Conservation (phyloP, 92 coral and sea anemone genomes). For the Zoanthus sansibaricus region DNA sequence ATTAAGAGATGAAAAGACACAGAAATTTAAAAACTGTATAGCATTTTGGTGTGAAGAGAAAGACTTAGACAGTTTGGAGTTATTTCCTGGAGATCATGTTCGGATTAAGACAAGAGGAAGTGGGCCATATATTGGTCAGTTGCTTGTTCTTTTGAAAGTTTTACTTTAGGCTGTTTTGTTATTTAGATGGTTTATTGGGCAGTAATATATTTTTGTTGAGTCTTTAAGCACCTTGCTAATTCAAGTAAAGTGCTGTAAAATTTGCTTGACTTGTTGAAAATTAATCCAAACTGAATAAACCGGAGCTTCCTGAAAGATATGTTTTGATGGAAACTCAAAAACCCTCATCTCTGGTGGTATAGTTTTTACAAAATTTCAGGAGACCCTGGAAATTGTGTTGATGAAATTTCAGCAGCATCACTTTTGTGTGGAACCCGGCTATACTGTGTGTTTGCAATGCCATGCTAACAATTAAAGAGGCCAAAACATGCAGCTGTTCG, state of each 20-base stretch:
- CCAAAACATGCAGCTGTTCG: background rate
- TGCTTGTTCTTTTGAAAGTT: background rate
- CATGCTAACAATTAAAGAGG: background rate
- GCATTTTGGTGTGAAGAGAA: constrained; percentile 90
- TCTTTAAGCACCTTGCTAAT: too few relatives aligned
- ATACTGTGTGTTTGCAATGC: background rate
- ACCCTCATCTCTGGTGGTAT: background rate
- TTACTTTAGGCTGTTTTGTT: too few relatives aligned
- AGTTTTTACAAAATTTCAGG: background rate
- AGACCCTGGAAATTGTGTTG: background rate
- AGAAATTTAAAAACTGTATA: constrained; percentile 52
- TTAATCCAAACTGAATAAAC: background rate
- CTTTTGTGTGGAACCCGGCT: background rate
- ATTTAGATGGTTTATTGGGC: too few relatives aligned
- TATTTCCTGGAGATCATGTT: constrained; percentile 73
- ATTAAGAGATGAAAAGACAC: constrained; percentile 66
- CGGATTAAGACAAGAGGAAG: constrained; percentile 86
- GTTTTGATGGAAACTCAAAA: background rate
- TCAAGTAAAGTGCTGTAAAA: too few relatives aligned
- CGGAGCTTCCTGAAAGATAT: background rate
- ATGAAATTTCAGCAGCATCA: background rate
- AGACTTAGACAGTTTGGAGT: constrained; percentile 71
- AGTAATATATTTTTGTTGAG: too few relatives aligned
- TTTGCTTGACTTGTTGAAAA: background rate
- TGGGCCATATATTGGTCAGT: constrained; percentile 90